Evolutionary conservation across 1,140 invertebrate species (phyloP).

Genomic region (Drosophila ambigua): DNA sequence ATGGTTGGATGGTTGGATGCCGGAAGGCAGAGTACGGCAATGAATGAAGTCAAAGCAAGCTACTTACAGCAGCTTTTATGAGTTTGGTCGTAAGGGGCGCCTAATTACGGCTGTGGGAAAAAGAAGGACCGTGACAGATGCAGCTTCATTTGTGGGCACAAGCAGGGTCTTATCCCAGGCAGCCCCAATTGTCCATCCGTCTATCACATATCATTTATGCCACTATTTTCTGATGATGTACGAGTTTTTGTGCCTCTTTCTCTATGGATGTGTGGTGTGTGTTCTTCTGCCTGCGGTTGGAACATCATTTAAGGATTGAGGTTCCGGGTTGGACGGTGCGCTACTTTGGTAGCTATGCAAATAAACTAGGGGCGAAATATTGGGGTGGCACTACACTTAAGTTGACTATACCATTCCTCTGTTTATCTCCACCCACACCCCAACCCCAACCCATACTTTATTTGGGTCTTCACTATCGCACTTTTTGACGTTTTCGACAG

Average conservation of each 20-base stretch:
- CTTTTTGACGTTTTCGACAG: constrained; percentile 74
- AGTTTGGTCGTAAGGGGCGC: constrained; percentile 17
- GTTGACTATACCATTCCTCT: constrained; percentile 8
- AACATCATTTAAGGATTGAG: constrained; percentile 21
- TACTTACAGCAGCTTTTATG: constrained; percentile 43
- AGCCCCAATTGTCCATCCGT: constrained; percentile 53
- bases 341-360: constrained; percentile 40
- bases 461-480: constrained; percentile 59
- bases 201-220: constrained; percentile 70
- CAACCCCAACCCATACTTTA: constrained; percentile 5
- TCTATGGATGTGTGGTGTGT: constrained; percentile 18
- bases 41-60: constrained; percentile 41
- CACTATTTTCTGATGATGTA: constrained; percentile 39
- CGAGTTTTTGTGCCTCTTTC: constrained; percentile 4
- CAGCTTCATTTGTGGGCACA: constrained; percentile 45
- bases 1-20: constrained; percentile 5
- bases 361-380: constrained; percentile 18
- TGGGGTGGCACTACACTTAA: constrained; percentile 18
- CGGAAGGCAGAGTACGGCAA: neutral
- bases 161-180: constrained; percentile 42
- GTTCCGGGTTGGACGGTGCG: neutral
- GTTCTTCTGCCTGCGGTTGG: constrained; percentile 36
- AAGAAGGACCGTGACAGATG: constrained; percentile 13
- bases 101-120: constrained; percentile 52
- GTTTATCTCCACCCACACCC: neutral